phyloP scores from a whole-genome alignment of 2,113 vertebrate genomes.

The Manacus vitellinus region DNA sequence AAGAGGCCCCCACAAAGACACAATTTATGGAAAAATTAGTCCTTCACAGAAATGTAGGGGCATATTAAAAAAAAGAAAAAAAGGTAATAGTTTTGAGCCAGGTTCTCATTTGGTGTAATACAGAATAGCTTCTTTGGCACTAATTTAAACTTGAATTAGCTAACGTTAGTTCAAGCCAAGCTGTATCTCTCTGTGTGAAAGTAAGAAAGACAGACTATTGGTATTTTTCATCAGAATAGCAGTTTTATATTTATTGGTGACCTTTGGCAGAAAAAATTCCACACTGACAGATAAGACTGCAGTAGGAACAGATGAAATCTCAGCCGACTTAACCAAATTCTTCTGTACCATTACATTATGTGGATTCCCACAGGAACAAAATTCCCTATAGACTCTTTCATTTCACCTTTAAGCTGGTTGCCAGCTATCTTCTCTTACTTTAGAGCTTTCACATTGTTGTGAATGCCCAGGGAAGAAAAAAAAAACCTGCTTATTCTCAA shows the following conservation, averaged over 20 bases:
- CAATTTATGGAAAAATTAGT: constrained; percentile 31
- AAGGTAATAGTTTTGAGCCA: neutral
- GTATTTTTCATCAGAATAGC: neutral
- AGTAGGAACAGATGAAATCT: neutral
- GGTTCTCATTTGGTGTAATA: constrained; percentile 10
- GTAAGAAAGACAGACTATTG: neutral
- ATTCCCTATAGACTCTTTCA: neutral
- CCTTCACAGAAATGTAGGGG: neutral
- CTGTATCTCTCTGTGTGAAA: neutral
- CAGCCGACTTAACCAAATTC: neutral
- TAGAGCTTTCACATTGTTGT: neutral
- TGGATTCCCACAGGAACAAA: neutral
- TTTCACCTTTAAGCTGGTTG: neutral
- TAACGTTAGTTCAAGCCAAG: neutral
- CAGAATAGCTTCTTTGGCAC: neutral
- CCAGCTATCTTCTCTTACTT: neutral
- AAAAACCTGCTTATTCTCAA: neutral
- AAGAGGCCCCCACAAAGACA: neutral
- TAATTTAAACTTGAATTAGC: neutral
- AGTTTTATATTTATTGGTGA: neutral
- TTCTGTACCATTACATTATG: neutral
- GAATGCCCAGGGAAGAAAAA: neutral
- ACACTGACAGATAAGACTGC: neutral
- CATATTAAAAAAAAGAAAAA: neutral
- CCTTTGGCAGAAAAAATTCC: neutral